These are phyloP conservation scores for Chalcis sispes DNA, from an alignment of 2,888 invertebrate genomes.

Conservation along the genomic window DNA sequence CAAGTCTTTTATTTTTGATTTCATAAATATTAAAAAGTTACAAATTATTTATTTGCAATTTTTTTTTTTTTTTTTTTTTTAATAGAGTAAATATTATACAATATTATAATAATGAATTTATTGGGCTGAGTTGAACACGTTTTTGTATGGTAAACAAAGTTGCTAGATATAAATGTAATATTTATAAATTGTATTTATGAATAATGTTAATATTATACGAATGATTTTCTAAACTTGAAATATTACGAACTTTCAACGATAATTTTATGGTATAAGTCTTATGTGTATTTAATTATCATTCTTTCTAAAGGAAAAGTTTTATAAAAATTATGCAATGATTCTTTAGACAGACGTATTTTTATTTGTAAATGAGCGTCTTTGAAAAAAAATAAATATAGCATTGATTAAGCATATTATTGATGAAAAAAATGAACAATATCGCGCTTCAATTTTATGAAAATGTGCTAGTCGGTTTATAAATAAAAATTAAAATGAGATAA, in stretches of 20 bases:
- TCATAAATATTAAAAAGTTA: conserved; percentile 20
- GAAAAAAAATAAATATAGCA: conserved; percentile 12
- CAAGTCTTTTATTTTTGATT: conserved; percentile 35
- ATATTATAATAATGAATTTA: too few relatives aligned
- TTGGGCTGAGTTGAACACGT: too few relatives aligned
- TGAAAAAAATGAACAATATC: conserved; percentile 30
- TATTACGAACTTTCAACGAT: too few relatives aligned
- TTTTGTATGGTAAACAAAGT: too few relatives aligned
- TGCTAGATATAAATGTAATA: too few relatives aligned
- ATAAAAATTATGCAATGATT: neutral
- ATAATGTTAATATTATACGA: too few relatives aligned
- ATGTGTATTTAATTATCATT: neutral
- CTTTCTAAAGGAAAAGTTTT: neutral
- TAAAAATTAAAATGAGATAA: neutral
- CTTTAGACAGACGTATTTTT: neutral
- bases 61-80: too few relatives aligned
- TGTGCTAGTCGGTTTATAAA: conserved; percentile 9
- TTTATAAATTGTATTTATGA: too few relatives aligned
- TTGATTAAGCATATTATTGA: neutral
- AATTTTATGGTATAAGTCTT: neutral
- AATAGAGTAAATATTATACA: too few relatives aligned
- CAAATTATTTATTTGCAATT: too few relatives aligned
- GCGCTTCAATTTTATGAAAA: conserved; percentile 50
- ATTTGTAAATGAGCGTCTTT: conserved; percentile 4
- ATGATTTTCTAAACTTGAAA: too few relatives aligned